Base-by-base conservation (phyloP, 2,113 vertebrate genomes). In the Glareola pratincola region DNA sequence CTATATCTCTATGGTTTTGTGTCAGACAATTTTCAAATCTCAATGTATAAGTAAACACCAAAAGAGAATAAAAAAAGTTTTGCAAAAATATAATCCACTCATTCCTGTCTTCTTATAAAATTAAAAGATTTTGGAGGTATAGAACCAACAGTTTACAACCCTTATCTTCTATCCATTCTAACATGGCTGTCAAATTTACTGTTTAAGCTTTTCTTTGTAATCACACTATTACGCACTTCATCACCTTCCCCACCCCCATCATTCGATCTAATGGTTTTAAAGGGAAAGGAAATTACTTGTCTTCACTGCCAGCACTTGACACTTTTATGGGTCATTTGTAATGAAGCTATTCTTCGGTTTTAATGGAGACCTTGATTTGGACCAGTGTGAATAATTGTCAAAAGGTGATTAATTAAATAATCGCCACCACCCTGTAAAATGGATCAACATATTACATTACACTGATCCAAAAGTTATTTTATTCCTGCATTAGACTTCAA, bases 321-420 rank as follows among this genome's bases (percentile, higher is more conserved):
- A 98, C 97, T 98, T 98, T 98, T 98, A 98, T 98, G 98, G 98
- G 97, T 98, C 98, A 96, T 98, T 97, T 98, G 98, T 98, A 98
- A 98, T 98, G 98, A 98, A 98, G 98, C 98, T 97, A 98, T 98
- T 98, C 98, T 98, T 98, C 0, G 97, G 92, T 98, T 98, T 98
- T 98, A 98, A 98, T 98, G 97, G 98, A 98, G 98, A 98, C 98
- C 98, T 98, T 98, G 98, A 98, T 98, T 98, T 98, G 97, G 97
- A 97, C 97, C 94, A 96, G 96, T 97, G 98, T 98, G 98, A 98
- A 97, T 98, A 98, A 98, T 98, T 98, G 98, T 98, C 98, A 98
- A 97, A 97, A 98, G 97, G 98, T 98, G 98, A 98, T 98, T 98
- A 98, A 98, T 98, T 98, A 98, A 98, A 98, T 98, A 98, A 98